Conservation (phyloP, 1,140 invertebrate genomes). For the Tetramorium alpestre region DNA sequence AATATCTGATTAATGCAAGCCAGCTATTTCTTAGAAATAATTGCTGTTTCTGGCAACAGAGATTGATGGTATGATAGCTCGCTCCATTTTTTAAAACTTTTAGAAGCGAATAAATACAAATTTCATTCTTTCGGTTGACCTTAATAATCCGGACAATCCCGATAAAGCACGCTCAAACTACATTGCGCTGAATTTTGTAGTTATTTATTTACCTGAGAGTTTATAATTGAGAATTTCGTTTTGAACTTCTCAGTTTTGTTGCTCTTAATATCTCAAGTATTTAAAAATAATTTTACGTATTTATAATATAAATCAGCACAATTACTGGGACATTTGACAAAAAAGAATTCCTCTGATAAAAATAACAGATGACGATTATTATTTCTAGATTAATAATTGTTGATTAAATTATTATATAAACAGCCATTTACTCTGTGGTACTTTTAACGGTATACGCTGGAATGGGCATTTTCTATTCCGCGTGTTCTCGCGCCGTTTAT, state of each 20-base stretch:
- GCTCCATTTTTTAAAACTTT: background rate
- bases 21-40: background rate
- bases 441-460: background rate
- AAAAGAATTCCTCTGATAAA: background rate
- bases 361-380: background rate
- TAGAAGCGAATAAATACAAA: background rate
- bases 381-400: background rate
- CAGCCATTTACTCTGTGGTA: background rate
- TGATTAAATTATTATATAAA: background rate
- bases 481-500: conserved; percentile 8
- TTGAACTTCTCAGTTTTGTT: background rate
- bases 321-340: background rate
- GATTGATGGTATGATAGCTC: conserved; percentile 25
- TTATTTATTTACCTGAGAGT: background rate
- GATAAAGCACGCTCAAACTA: background rate
- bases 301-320: background rate
- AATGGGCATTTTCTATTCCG: background rate
- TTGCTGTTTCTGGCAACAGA: background rate
- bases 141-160: too few species aligned
- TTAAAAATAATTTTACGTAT: background rate
- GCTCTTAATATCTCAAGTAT: background rate
- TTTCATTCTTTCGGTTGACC: background rate
- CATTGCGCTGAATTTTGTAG: background rate
- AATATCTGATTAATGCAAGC: background rate
- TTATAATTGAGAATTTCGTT: background rate